These are phyloP conservation scores for Aquatica leii DNA, from an alignment of 2,888 invertebrate genomes.

Conservation along the genomic window DNA sequence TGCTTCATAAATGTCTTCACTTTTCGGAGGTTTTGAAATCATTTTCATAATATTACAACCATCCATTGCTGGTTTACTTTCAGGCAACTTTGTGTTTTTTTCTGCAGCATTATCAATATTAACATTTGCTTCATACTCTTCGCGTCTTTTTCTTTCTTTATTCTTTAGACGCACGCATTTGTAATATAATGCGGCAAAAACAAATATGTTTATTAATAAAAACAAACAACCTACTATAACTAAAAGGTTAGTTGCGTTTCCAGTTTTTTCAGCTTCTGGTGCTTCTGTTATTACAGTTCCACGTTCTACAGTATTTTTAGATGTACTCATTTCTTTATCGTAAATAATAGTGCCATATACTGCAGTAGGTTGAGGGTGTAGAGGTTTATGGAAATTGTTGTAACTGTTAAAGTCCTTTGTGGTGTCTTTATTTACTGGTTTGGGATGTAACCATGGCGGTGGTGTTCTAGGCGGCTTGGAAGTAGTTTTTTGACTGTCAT, in stretches of 20 bases:
- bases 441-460: slow-evolving; percentile 21
- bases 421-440: slow-evolving; percentile 17
- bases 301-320: slow-evolving; percentile 34
- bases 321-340: slow-evolving; percentile 5
- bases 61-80: slow-evolving; percentile 61
- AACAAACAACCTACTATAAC: slow-evolving; percentile 75
- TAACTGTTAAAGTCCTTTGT: slow-evolving; percentile 46
- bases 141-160: slow-evolving; percentile 63
- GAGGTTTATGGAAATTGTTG: slow-evolving; percentile 42
- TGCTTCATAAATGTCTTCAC: slow-evolving; percentile 64
- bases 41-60: slow-evolving; percentile 69
- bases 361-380: slow-evolving; percentile 19
- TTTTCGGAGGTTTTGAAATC: slow-evolving; percentile 62
- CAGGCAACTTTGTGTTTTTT: slow-evolving; percentile 57
- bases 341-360: slow-evolving; percentile 30
- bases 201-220: slow-evolving; percentile 75
- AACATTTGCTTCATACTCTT: slow-evolving; percentile 61
- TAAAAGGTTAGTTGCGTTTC: slow-evolving; percentile 69
- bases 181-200: slow-evolving; percentile 73
- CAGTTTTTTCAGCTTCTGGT: slow-evolving; percentile 55
- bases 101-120: slow-evolving; percentile 46
- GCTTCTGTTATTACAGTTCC: slow-evolving; percentile 59
- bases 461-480: slow-evolving; percentile 26
- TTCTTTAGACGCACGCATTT: slow-evolving; percentile 68
- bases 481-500: slow-evolving; percentile 4